Evolutionary conservation across 2,797 vertebrate genomes (phyloP), one percentile per base, ranked within the genome.

Genomic region (Ataeniobius toweri): DNA sequence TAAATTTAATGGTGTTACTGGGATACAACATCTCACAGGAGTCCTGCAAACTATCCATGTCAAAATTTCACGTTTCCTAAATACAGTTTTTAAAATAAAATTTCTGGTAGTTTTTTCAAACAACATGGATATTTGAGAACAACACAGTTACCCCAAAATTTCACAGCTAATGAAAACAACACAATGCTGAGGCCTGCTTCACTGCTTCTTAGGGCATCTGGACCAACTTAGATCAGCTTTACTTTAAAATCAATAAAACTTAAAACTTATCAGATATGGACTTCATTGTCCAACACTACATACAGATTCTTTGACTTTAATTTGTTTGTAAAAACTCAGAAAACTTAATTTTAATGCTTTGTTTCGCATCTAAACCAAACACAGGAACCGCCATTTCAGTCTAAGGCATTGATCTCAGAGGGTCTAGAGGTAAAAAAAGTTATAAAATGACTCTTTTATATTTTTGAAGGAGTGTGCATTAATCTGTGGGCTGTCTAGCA

Each of bases 1-100:
- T 80, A 75, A 78, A 78, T 74, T 46, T 80, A 76, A 87, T 77
- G 73, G 71, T 73, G 82, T 84, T 82, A 78, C 73, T 65, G 61
- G 71, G 69, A 86, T 75, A 75, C 72, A 81, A 79, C 79, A 71
- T 76, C 46, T 74, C 24, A 2, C 36, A 69, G 12, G 41, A 68
- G 46, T 69, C 41, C 12, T 46, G 22, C 24, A 46, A 46, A 46
- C 10, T 6, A 26, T n/a, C 10, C 24, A 46, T 46, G 41, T 69
- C 22, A 26, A 69, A 69, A 69, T 26, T 10, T 44, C 24, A 46
- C 3, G 28, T 7, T 69, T n/a, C 41, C 12, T 3, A 44, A 46
- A 1, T 41, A 31, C 55, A 41, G 4, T 63, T 61, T 56, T 63
- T 18, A 7, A 63, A 5, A 36, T 46, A 46, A 46, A 46, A 46